phyloP scores from a whole-genome alignment of 2,888 invertebrate species.

The Trichopria drosophilae region DNA sequence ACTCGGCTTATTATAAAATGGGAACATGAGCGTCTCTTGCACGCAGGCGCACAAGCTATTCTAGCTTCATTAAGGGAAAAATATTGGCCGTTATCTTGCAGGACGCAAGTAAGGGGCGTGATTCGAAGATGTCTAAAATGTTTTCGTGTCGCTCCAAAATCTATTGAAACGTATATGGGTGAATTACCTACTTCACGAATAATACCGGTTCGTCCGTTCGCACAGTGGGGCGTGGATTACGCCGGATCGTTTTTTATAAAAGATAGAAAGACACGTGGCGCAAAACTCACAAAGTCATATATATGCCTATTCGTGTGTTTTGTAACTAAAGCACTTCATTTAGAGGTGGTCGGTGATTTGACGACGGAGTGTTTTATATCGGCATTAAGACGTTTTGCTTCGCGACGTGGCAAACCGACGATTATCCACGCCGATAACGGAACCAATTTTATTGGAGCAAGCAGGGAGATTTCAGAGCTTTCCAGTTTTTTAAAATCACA shows the following conservation, averaged over 20 bases:
- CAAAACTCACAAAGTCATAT: no score
- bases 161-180: constrained; percentile 8
- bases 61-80: background rate
- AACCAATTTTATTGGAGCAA: no score
- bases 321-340: constrained; percentile 11
- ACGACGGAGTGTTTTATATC: no score
- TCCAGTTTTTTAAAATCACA: no score
- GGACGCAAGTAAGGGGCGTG: constrained; percentile 5
- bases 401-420: no score
- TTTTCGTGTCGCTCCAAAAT: constrained; percentile 7
- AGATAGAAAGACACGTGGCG: background rate
- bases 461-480: no score
- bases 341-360: no score
- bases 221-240: constrained; percentile 8
- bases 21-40: constrained; percentile 13
- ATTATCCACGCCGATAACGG: no score
- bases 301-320: constrained; percentile 6
- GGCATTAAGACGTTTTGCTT: no score
- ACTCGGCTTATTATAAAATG: no score
- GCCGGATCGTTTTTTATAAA: constrained; percentile 7
- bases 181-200: constrained; percentile 12
- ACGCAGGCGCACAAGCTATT: constrained; percentile 19
- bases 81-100: constrained; percentile 16
- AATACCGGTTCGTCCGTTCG: constrained; percentile 14
- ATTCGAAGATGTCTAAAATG: constrained; percentile 13